Percentiles rank a stretch among this genome's conserved stretches.
phyloP scores from a whole-genome alignment of 2,888 invertebrate species.

The Folsomia candida region DNA sequence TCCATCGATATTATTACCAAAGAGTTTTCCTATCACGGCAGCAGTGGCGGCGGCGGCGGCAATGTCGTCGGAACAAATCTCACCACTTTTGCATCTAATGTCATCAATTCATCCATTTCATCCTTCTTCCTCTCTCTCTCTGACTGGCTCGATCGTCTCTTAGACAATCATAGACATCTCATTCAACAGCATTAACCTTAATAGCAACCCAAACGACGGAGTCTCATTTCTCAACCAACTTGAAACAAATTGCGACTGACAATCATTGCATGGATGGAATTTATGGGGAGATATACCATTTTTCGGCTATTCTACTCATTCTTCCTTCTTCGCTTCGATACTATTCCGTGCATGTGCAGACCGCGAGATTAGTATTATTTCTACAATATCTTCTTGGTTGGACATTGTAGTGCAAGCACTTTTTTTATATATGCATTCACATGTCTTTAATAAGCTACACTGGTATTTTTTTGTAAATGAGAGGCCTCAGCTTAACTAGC shows the following conservation, averaged over 20 bases:
- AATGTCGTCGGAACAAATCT: constrained; percentile 32
- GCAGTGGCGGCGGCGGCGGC: too few species aligned
- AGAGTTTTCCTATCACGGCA: constrained; percentile 25
- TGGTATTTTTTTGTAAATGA: too few species aligned
- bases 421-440: too few species aligned
- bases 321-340: too few species aligned
- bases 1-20: constrained; percentile 21
- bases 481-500: too few species aligned
- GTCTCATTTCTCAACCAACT: not conserved
- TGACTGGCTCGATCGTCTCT: not conserved
- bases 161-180: not conserved
- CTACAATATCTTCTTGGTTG: too few species aligned
- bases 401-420: too few species aligned
- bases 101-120: constrained; percentile 10
- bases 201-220: not conserved
- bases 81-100: constrained; percentile 32
- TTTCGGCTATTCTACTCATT: too few species aligned
- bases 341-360: too few species aligned
- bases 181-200: not conserved
- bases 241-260: not conserved
- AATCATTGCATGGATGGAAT: not conserved
- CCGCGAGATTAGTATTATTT: too few species aligned
- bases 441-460: too few species aligned
- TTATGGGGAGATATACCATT: not conserved
- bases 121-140: not conserved